Conservation (phyloP, 2,888 invertebrate species). For the Rotaria socialis region DNA sequence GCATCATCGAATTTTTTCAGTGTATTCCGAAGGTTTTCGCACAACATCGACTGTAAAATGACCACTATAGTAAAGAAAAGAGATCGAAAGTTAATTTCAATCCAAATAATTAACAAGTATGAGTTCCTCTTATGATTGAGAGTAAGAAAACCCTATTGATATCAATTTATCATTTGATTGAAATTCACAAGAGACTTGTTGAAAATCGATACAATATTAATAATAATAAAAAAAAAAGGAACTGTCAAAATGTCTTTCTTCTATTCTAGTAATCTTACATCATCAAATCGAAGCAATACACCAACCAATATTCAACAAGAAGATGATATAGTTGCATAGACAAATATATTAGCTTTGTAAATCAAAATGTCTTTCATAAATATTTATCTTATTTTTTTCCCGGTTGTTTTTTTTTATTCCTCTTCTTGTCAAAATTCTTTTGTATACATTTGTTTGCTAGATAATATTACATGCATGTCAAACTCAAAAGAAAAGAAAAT, state of each 20-base stretch:
- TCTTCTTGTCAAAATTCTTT: neutral
- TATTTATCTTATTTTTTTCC: neutral
- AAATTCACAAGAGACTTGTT: too few species aligned
- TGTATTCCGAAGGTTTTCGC: too few species aligned
- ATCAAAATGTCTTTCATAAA: neutral
- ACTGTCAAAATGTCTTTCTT: neutral
- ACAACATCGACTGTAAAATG: too few species aligned
- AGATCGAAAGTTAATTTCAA: too few species aligned
- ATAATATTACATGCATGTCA: constrained; percentile 19
- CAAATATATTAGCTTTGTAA: too few species aligned
- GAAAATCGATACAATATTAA: neutral
- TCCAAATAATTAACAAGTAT: too few species aligned
- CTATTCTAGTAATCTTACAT: neutral
- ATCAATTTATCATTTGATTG: too few species aligned
- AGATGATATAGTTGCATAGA: neutral
- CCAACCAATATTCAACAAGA: neutral
- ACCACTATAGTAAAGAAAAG: too few species aligned
- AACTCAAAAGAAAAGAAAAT: neutral
- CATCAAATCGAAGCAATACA: neutral
- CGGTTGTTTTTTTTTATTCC: neutral
- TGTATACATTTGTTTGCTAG: neutral
- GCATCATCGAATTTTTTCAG: too few species aligned
- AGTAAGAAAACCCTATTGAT: too few species aligned
- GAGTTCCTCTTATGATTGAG: too few species aligned
- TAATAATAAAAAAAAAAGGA: neutral